phyloP scores from a whole-genome alignment of 2,797 vertebrate genomes.

The Spinibarbus caldwelli region DNA sequence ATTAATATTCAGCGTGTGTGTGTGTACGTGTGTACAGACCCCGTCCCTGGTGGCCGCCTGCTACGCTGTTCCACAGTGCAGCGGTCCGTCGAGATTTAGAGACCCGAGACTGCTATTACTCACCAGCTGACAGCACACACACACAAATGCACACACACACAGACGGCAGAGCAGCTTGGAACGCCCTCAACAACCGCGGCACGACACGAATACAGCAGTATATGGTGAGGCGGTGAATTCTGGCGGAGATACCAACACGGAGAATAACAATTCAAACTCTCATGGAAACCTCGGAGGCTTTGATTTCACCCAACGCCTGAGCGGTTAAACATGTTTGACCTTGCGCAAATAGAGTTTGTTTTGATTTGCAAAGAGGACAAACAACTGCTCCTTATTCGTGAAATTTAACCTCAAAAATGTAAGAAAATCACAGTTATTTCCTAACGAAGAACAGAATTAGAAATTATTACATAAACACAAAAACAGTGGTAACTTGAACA shows the following conservation, averaged over 20 bases:
- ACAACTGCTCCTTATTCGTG: neutral
- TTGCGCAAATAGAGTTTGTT: conserved; percentile 1
- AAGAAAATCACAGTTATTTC: neutral
- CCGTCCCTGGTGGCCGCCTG: conserved; percentile 42
- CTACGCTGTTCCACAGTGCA: conserved; percentile 43
- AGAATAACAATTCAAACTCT: conserved; percentile 3
- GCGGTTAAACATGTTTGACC: neutral
- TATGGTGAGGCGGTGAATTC: conserved; percentile 4
- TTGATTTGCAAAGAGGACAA: neutral
- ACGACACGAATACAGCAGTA: conserved; percentile 42
- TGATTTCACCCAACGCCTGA: neutral
- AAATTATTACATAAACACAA: neutral
- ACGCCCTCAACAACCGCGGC: conserved; percentile 20
- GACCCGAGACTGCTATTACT: conserved; percentile 59
- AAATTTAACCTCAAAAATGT: neutral
- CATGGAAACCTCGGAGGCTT: neutral
- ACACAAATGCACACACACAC: conserved; percentile 28
- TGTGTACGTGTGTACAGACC: conserved; percentile 32
- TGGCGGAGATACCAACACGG: conserved; percentile 19
- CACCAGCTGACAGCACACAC: conserved; percentile 55
- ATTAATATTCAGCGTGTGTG: conserved; percentile 60
- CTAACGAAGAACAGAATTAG: neutral
- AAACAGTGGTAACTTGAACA: neutral
- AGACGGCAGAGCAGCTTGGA: conserved; percentile 43
- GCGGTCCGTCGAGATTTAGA: conserved; percentile 52